Conservation (phyloP, 2,888 invertebrate species). For the Calephelis perditalis region DNA sequence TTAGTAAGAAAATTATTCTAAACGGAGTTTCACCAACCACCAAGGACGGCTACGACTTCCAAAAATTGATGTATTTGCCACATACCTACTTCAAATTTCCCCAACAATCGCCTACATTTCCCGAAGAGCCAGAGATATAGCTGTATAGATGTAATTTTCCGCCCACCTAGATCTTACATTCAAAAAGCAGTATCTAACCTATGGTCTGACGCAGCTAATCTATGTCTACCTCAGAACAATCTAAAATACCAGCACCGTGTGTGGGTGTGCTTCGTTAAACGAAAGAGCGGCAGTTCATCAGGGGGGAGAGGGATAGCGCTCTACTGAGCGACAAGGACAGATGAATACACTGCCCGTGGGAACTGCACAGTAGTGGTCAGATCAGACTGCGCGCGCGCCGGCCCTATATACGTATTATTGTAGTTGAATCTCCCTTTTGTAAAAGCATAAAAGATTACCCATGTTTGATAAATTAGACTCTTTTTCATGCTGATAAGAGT, state of each 20-base stretch:
- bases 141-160: constrained; percentile 6
- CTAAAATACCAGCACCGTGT: constrained; percentile 75
- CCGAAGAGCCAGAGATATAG: not conserved
- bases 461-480: constrained; percentile 23
- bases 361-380: constrained; percentile 80
- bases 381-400: constrained; percentile 76
- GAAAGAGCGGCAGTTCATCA: constrained; percentile 75
- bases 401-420: constrained; percentile 78
- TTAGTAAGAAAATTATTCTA: too few relatives aligned
- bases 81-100: too few relatives aligned
- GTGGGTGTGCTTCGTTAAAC: constrained; percentile 78
- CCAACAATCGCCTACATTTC: not conserved
- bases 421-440: constrained; percentile 58
- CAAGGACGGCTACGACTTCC: not conserved
- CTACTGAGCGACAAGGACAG: constrained; percentile 49
- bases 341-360: constrained; percentile 69
- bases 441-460: constrained; percentile 53
- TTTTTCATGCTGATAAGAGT: constrained; percentile 26
- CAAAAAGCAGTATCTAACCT: constrained; percentile 35
- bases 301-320: constrained; percentile 54
- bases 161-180: constrained; percentile 14
- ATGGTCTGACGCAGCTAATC: constrained; percentile 73
- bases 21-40: too few relatives aligned
- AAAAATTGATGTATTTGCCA: not conserved
- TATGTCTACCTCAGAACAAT: constrained; percentile 68